Evolutionary conservation across 2,113 vertebrate species (phyloP).

Genomic region (Pogona vitticeps): DNA sequence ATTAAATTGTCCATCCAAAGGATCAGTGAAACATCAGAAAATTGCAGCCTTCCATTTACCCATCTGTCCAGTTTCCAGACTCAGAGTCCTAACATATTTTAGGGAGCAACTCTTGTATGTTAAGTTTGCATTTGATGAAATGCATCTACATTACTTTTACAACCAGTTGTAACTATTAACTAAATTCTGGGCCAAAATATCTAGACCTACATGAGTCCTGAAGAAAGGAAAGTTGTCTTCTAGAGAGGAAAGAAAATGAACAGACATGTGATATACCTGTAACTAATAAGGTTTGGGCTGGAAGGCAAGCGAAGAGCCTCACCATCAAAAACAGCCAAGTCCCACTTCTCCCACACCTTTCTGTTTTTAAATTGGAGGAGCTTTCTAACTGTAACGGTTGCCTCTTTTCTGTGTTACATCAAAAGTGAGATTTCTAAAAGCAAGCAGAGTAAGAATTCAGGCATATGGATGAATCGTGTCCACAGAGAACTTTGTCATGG

Average conservation of each 20-base stretch:
- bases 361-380: not conserved
- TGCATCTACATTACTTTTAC: not conserved
- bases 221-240: not conserved
- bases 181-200: not conserved
- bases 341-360: not conserved
- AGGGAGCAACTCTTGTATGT: not conserved
- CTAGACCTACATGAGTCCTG: not conserved
- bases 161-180: not conserved
- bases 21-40: not conserved
- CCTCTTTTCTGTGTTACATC: not conserved
- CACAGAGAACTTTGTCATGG: not conserved
- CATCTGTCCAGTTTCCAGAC: not conserved
- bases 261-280: not conserved
- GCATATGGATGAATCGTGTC: not conserved
- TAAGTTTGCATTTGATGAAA: not conserved
- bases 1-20: too few species aligned
- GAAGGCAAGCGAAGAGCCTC: not conserved
- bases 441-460: not conserved
- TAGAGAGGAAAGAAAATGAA: slow-evolving; percentile 9
- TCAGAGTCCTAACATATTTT: not conserved
- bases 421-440: not conserved
- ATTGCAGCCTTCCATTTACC: not conserved
- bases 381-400: not conserved
- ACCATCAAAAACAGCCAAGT: not conserved
- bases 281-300: not conserved